A percentile compares a stretch with the other conserved stretches of the same genome.
Evolutionary conservation across 2,797 vertebrate genomes (phyloP).

Genomic region (Acipenser transmontanus): DNA sequence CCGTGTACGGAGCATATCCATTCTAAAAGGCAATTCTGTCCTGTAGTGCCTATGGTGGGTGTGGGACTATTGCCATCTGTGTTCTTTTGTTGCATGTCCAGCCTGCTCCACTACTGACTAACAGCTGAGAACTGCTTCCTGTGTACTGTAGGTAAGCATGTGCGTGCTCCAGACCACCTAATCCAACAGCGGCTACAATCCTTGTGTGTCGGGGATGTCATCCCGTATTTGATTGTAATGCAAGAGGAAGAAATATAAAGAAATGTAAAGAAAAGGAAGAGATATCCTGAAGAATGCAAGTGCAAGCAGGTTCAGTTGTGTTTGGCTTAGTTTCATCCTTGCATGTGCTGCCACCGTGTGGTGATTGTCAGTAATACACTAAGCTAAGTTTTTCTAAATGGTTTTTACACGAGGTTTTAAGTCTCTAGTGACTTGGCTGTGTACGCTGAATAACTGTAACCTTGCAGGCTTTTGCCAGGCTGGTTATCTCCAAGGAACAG

Average conservation of each 20-base stretch:
- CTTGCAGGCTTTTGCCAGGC: too few species aligned
- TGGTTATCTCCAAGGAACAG: too few species aligned
- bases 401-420: too few species aligned
- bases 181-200: not conserved
- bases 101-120: too few species aligned
- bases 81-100: too few species aligned
- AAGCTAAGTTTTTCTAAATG: too few species aligned
- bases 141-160: not conserved
- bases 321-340: not conserved
- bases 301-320: not conserved
- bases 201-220: not conserved
- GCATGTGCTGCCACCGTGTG: constrained; percentile 28
- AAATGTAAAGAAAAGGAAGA: not conserved
- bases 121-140: not conserved
- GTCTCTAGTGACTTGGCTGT: too few species aligned
- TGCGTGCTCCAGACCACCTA: not conserved
- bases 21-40: too few species aligned
- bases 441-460: too few species aligned
- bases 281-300: not conserved
- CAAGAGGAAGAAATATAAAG: not conserved
- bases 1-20: too few species aligned
- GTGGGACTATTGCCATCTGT: too few species aligned
- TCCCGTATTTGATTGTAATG: not conserved
- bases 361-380: not conserved
- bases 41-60: too few species aligned